These are phyloP conservation scores for Nephrotoma guestfalica DNA, from an alignment of 2,888 invertebrate species.

Conservation along the genomic window DNA sequence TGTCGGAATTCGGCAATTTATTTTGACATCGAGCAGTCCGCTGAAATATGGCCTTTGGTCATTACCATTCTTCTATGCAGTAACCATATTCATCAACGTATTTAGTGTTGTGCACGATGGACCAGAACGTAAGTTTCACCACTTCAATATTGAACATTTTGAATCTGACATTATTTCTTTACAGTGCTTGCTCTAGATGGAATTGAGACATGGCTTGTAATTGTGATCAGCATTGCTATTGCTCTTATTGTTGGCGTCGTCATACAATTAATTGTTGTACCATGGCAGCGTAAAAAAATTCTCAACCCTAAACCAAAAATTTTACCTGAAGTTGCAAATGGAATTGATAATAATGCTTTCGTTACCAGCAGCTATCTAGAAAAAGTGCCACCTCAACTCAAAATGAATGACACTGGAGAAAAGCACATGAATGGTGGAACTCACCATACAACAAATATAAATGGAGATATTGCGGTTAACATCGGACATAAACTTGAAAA, in stretches of 20 bases:
- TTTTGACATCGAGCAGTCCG: constrained; percentile 62
- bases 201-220: constrained; percentile 77
- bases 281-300: constrained; percentile 56
- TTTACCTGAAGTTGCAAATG: background rate
- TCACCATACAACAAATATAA: constrained; percentile 43
- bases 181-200: constrained; percentile 76
- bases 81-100: constrained; percentile 82
- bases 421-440: constrained; percentile 46
- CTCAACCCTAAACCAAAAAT: constrained; percentile 18
- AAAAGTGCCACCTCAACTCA: constrained; percentile 44
- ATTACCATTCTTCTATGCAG: constrained; percentile 85
- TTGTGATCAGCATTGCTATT: constrained; percentile 37
- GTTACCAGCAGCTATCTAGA: background rate
- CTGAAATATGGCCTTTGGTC: constrained; percentile 68
- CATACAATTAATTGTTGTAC: constrained; percentile 67
- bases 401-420: constrained; percentile 49
- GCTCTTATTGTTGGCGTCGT: constrained; percentile 54
- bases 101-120: constrained; percentile 91
- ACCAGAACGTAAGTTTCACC: constrained; percentile 33
- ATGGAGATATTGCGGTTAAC: constrained; percentile 55
- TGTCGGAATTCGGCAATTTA: constrained; percentile 62
- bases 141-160: background rate
- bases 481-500: constrained; percentile 24
- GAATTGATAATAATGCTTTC: background rate
- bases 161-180: background rate